Evolutionary conservation across 1,140 invertebrate genomes (phyloP).

Genomic region (Drosophila fuyamai): DNA sequence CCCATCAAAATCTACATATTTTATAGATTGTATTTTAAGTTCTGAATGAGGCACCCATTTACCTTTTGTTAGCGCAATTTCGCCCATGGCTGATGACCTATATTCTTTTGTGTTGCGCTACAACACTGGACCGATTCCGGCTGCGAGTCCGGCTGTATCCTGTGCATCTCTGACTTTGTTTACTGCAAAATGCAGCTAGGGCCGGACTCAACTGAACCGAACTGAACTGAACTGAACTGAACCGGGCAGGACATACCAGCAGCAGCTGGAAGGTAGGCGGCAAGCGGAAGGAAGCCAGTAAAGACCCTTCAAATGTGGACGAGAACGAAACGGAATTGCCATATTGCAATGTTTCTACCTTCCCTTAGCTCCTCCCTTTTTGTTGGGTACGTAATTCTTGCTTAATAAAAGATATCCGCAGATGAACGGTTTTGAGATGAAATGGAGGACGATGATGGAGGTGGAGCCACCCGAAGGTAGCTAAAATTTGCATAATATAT

Average conservation of each 20-base stretch:
- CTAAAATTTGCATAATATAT: conserved; percentile 72
- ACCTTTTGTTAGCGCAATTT: conserved; percentile 30
- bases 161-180: conserved; percentile 60
- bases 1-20: background rate
- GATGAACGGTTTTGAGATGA: conserved; percentile 15
- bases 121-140: conserved; percentile 41
- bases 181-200: conserved; percentile 59
- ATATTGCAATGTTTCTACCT: conserved; percentile 62
- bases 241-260: conserved; percentile 26
- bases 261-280: conserved; percentile 21
- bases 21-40: conserved; percentile 3
- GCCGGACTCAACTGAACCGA: conserved; percentile 24
- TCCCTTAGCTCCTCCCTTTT: background rate
- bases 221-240: conserved; percentile 3
- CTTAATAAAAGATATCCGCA: conserved; percentile 57
- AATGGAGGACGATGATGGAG: conserved; percentile 15
- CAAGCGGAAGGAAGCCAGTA: conserved; percentile 64
- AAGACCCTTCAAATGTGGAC: conserved; percentile 68
- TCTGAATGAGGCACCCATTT: conserved; percentile 21
- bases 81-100: conserved; percentile 54
- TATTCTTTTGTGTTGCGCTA: conserved; percentile 40
- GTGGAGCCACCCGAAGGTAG: conserved; percentile 28
- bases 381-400: conserved; percentile 25
- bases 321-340: conserved; percentile 68
- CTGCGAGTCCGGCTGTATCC: conserved; percentile 49